Base-by-base conservation (phyloP, 2,888 invertebrate genomes). In the Himalopsyche kuldschensis region DNA sequence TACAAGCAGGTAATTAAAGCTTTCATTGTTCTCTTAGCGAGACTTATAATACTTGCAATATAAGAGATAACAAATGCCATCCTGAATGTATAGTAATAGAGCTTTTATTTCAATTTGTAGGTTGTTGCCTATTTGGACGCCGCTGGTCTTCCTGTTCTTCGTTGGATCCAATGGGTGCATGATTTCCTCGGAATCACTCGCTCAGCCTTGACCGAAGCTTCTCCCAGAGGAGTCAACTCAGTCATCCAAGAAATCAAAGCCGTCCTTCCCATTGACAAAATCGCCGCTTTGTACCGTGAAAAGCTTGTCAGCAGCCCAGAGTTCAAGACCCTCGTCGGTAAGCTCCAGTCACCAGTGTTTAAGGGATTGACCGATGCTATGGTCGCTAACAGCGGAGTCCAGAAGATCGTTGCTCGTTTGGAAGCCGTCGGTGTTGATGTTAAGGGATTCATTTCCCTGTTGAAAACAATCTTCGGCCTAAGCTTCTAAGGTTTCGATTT, bases 211-310 rank as follows among this genome's bases (percentile, higher is more conserved):
- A 27, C 6, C 24, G 35, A 24, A 46, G 46, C 31, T 17, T 35
- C 78, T n/a, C 8, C 79, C 20, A 63, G 80, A 30, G 76, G 55
- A 27, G 32, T 83, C 20, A 76, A 48, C 30, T 48, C n/a, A 6
- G 20, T 83, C 15, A 48, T 79, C 47, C 41, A 80, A 24, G 55
- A 83, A 32, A 80, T 83, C 80, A 35, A 48, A 20, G 80, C 80
- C 35, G 41, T 83, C 24, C 83, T 83, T 32, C 83, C 83, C 4
- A n/a, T 55, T 11, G 80, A 83, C n/a, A 46, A 83, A 8, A 80
- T 83, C 48, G 46, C 20, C 5, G 77, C 76, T 27, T 24, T 83
- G 20, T 46, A 82, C 63, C 5, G 27, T 3, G 15, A 55, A 4
- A 82, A 82, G 48, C 27, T 79, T 20, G 20, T 75, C 27, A 79